Base-by-base conservation (phyloP, 2,888 invertebrate genomes). In the Silvanus unidentatus region DNA sequence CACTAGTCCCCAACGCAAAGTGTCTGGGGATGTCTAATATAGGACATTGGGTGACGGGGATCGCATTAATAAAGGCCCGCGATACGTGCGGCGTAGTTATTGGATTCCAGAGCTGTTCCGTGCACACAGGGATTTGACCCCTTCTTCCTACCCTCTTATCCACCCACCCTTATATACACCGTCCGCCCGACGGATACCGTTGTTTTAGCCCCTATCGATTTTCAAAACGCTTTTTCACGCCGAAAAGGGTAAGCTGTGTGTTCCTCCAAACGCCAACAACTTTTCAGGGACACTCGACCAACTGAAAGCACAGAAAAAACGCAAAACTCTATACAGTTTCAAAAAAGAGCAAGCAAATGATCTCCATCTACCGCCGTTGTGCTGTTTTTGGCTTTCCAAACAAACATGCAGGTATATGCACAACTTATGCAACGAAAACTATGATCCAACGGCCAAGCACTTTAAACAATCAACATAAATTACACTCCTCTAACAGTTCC, bases 61-160 rank as follows among this genome's bases (percentile, higher is more conserved):
- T 59, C 59, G 58, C 58, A 60, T 60, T 60, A 60, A 60, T 60
- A 60, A 60, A 57, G 58, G 53, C 49, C 49, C 51, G 57, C 37
- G 37, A 59, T 59, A 60, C 60, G 59, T 60, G 58, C 56, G 54
- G 53, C 57, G 55, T 53, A 54, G 58, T 58, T 60, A 60, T 60
- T 60, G 59, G 57, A 60, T 60, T 60, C 60, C 54, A 50, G 52
- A 54, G 50, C 45, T 44, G 51, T 49, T 53, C 48, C 47, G 42
- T 46, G 44, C 50, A 47, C 50, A 43, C 50, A 45, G 53, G 56
- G 54, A 53, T 54, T 49, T 49, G 41, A 53, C 51, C 49, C 45
- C 42, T 29, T 44, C 48, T 40, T 28, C 49, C 44, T 5, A 12
- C 22, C 22, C 22, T n/a, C n/a, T n/a, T n/a, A n/a, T n/a, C n/a